These are phyloP conservation scores for Morpho achilles DNA, from an alignment of 2,888 invertebrate species.

Conservation along the genomic window DNA sequence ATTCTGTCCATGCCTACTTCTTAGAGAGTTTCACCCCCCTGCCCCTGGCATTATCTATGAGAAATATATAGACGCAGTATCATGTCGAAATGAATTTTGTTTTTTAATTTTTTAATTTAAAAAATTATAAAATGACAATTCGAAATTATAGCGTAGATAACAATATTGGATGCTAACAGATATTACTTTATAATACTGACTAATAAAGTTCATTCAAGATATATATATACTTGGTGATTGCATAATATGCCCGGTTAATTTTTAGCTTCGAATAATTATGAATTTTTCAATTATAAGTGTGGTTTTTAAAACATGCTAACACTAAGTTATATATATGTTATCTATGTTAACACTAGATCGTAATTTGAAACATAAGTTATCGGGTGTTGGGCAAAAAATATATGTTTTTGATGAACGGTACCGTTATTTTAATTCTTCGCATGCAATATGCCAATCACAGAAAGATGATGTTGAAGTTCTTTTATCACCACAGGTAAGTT, in stretches of 20 bases:
- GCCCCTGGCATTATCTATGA: too few relatives aligned
- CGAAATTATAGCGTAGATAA: too few relatives aligned
- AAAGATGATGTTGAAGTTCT: conserved; percentile 53
- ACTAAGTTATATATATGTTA: too few relatives aligned
- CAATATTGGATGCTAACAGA: too few relatives aligned
- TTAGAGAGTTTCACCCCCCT: too few relatives aligned
- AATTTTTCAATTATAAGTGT: conserved; percentile 52
- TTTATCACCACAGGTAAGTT: conserved; percentile 64
- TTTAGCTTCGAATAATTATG: conserved; percentile 45
- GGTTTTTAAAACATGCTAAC: conserved; percentile 45
- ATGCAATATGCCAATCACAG: conserved; percentile 35
- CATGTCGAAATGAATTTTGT: too few relatives aligned
- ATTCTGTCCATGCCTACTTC: too few relatives aligned
- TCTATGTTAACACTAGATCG: conserved; percentile 53
- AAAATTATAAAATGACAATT: too few relatives aligned
- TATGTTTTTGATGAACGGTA: conserved; percentile 32
- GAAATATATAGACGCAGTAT: too few relatives aligned
- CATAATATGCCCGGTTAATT: conserved; percentile 49
- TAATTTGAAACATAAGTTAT: conserved; percentile 40
- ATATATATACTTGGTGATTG: conserved; percentile 38
- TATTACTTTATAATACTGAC: too few relatives aligned
- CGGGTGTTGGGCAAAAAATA: conserved; percentile 38
- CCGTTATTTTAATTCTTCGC: conserved; percentile 42
- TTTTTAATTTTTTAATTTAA: too few relatives aligned
- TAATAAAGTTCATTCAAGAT: too few relatives aligned